A percentile compares a stretch with the other conserved stretches of the same genome.
These are phyloP conservation scores for Exocentrus adspersus DNA, from an alignment of 2,888 invertebrate genomes.

Conservation along the genomic window DNA sequence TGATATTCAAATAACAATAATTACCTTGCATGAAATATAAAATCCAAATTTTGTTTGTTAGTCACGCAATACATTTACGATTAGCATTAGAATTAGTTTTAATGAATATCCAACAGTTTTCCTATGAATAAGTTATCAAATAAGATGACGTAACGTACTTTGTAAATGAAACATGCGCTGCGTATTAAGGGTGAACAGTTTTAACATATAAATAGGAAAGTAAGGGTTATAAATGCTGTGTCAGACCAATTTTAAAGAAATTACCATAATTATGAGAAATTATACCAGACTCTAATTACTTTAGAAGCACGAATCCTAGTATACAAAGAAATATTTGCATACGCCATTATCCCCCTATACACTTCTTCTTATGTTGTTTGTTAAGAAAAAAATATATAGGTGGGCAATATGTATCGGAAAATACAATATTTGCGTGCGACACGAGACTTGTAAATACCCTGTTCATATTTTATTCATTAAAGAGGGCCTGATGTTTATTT, in stretches of 20 bases:
- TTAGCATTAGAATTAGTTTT: neutral
- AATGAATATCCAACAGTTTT: neutral
- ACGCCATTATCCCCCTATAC: neutral
- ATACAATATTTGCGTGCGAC: slow-evolving; percentile 13
- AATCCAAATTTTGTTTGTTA: too few species aligned
- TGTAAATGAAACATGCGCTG: neutral
- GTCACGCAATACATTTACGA: too few species aligned
- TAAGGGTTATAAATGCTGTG: neutral
- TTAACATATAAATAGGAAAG: slow-evolving; percentile 11
- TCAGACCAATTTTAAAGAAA: slow-evolving; percentile 9
- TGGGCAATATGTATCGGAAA: neutral
- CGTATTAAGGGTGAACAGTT: neutral
- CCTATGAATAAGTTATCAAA: neutral
- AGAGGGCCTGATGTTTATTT: neutral
- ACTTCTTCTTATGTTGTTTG: neutral
- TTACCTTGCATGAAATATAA: too few species aligned
- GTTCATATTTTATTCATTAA: slow-evolving; percentile 13
- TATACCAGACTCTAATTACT: neutral
- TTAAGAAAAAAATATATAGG: neutral
- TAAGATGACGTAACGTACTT: neutral
- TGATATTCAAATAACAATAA: too few species aligned
- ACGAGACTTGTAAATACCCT: slow-evolving; percentile 3
- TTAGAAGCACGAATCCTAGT: neutral
- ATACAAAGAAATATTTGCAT: slow-evolving; percentile 10
- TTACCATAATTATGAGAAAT: slow-evolving; percentile 7